A percentile compares a stretch with the other conserved stretches of the same genome.
Conservation (phyloP, 92 coral and sea anemone species). For the Epizoanthus fatuus region DNA sequence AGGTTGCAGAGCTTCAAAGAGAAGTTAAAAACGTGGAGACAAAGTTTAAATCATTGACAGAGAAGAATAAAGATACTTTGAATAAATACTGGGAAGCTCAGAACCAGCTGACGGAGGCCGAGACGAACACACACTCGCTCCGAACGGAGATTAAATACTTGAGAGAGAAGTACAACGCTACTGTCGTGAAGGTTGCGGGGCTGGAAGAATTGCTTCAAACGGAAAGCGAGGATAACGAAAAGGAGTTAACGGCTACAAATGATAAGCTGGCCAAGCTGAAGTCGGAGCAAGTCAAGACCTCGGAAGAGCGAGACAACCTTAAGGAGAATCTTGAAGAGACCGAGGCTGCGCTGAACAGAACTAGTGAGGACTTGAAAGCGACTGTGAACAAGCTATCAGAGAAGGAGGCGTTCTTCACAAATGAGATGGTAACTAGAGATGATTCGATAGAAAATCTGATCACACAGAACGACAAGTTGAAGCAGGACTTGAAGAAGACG, state of each 20-base stretch:
- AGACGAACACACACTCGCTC: conserved; percentile 71
- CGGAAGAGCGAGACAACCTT: conserved; percentile 63
- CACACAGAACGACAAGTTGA: conserved; percentile 47
- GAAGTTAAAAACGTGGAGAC: conserved; percentile 65
- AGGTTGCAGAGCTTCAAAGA: conserved; percentile 73
- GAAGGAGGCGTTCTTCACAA: conserved; percentile 55
- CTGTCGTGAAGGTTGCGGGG: conserved; percentile 59
- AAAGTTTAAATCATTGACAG: conserved; percentile 73
- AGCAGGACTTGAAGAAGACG: conserved; percentile 68
- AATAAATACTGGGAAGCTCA: conserved; percentile 85
- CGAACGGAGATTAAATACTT: conserved; percentile 72
- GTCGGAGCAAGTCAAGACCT: conserved; percentile 44
- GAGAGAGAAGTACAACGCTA: conserved; percentile 50
- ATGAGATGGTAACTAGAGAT: conserved; percentile 62
- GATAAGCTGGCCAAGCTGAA: conserved; percentile 70
- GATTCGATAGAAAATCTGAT: conserved; percentile 57
- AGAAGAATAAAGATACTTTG: conserved; percentile 75
- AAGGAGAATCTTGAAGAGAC: conserved; percentile 65
- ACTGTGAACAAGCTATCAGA: conserved; percentile 62
- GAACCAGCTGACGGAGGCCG: conserved; percentile 74
- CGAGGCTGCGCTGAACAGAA: conserved; percentile 54
- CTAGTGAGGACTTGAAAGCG: conserved; percentile 64
- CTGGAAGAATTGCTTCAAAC: conserved; percentile 69
- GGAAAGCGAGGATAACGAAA: conserved; percentile 84
- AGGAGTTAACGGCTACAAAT: conserved; percentile 68